Evolutionary conservation across 2,888 invertebrate genomes (phyloP), one percentile per base, ranked within the genome.

Genomic region (Ophion obscuratus): DNA sequence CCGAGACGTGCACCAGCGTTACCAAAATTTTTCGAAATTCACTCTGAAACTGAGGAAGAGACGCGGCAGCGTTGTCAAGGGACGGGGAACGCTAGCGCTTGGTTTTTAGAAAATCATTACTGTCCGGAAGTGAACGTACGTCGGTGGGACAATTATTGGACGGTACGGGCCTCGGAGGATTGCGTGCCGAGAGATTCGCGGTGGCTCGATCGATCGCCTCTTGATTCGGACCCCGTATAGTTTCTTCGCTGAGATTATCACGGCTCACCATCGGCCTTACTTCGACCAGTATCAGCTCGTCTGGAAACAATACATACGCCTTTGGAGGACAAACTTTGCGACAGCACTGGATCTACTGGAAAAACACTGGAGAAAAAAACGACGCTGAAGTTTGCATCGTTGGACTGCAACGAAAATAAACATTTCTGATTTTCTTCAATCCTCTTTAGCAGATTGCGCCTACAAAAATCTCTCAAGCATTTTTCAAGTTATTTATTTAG

Each of bases 1-100:
- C 95, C 17, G 96, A 96, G 3, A 95, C 95, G 91, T 96, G 96
- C 6, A 96, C 96, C 79, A 97, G 92, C 0, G 96, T 96, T 76
- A 96, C 95, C 27, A 97, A 94, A 70, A 96, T 96, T 92, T 96
- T 96, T n/a, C 96, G 94, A 59, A 96, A 95, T 93, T 96, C 96
- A 88, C 95, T 95, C 93, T 96, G 96, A 91, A 96, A 96, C 96
- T 96, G 88, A 27, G 91, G 90, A 81, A 74, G 67, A 61, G 86
- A 74, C 47, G 2, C 14, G 53, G 14, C 4, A 17, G 17, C 53
- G 11, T 53, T 53, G 53, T 14, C 14, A 53, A 53, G 40, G 3
- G 40, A 40, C 40, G 40, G 9, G 9, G 40, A 40, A 40, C 40
- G 53, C 17, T 17, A 17, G 53, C 17, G 0, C 4, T 53, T 17